Evolutionary conservation across 64 coral and sea anemone genomes (phyloP), one percentile per base, ranked within the genome.

Genomic region (Anthopleura sola): DNA sequence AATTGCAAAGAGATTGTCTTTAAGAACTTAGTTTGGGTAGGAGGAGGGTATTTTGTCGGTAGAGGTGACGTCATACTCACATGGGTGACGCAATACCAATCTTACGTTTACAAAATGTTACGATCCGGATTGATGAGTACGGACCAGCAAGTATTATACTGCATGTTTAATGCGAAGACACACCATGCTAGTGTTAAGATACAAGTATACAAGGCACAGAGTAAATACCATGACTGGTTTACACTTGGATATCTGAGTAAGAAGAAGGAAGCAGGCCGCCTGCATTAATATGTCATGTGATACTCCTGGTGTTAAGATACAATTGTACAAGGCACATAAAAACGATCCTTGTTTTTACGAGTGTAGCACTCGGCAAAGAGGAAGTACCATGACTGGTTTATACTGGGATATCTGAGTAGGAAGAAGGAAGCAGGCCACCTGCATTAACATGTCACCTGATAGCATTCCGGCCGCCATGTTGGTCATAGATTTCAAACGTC

Each of bases 171-270:
- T 60, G 51, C 26, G 1, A 17, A 38, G 50, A 6, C 1, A 53
- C 16, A 57, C 0, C 9, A 2, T 31, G 0, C 19, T 39, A 31
- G 32, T 20, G 82, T 57, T 36, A 49, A 32, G 9, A 31, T 83
- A 24, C 82, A 83, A 31, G 0, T 34, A 1, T 83, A 83, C 29
- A 53, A 36, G 17, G 82, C 82, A 58, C 49, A 56, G 47, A 5
- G 34, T 8, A 4, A 36, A 6, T 83, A 83, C 13, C n/a, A 48
- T 48, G 20, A 49, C 29, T 83, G 82, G 82, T 83, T 83, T 49
- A 83, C 82, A 56, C 50, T 83, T 1, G 82, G 82, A 10, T 83
- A 56, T 20, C 6, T 83, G 51, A 56, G 82, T 33, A 83, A 71
- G 26, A 32, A 6, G 16, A 62, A 62, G 4, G 55, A 5, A 58